These are phyloP conservation scores for Psilanteris sp. DNA, from an alignment of 1,140 invertebrate species.

Conservation along the genomic window DNA sequence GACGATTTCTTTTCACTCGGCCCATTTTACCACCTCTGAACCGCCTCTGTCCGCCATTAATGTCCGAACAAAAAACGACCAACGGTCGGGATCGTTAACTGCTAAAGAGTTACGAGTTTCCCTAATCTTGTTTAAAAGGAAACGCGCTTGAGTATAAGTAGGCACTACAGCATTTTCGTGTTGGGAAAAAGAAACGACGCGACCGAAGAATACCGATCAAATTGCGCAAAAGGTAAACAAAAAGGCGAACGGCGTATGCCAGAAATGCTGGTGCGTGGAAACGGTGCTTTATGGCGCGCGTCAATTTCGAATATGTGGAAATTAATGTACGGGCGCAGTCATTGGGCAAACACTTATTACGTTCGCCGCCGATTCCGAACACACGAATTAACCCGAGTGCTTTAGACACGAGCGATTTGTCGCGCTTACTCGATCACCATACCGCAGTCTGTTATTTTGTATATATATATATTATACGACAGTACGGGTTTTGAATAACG, in stretches of 20 bases:
- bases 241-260: slow-evolving; percentile 27
- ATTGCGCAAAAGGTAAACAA: slow-evolving; percentile 16
- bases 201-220: slow-evolving; percentile 40
- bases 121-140: slow-evolving; percentile 63
- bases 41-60: slow-evolving; percentile 40
- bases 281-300: slow-evolving; percentile 34
- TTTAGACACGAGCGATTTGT: slow-evolving; percentile 26
- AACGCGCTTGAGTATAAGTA: slow-evolving; percentile 47
- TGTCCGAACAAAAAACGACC: slow-evolving; percentile 38
- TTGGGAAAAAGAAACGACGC: slow-evolving; percentile 34
- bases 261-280: slow-evolving; percentile 10
- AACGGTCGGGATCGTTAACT: slow-evolving; percentile 51
- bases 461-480: neutral
- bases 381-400: slow-evolving; percentile 13
- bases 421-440: slow-evolving; percentile 7
- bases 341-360: slow-evolving; percentile 27
- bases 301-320: slow-evolving; percentile 35
- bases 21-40: slow-evolving; percentile 56
- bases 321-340: slow-evolving; percentile 32
- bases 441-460: slow-evolving; percentile 9
- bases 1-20: slow-evolving; percentile 61
- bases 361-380: neutral
- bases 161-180: slow-evolving; percentile 44
- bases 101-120: slow-evolving; percentile 55
- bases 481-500: no score